These are phyloP conservation scores for Salminus brasiliensis DNA, from an alignment of 2,113 vertebrate genomes.

Conservation along the genomic window DNA sequence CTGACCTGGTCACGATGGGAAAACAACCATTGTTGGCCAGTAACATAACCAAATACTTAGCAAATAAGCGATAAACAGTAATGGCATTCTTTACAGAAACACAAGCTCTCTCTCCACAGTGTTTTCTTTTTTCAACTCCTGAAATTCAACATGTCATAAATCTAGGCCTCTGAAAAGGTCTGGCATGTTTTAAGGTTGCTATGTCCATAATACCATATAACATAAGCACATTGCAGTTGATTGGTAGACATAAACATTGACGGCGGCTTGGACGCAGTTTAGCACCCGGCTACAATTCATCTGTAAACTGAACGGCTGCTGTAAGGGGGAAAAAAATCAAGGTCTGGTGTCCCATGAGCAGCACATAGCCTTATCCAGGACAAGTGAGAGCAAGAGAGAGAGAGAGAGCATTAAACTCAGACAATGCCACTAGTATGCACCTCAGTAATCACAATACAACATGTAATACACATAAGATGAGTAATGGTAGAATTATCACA, in stretches of 20 bases:
- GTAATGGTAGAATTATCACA: neutral
- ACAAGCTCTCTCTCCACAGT: slow-evolving; percentile 28
- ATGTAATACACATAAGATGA: neutral
- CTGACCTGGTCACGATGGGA: neutral
- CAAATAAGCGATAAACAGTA: slow-evolving; percentile 33
- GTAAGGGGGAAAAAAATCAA: slow-evolving; percentile 45
- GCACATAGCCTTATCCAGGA: slow-evolving; percentile 9
- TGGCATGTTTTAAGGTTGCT: slow-evolving; percentile 62
- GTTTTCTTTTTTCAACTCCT: slow-evolving; percentile 6
- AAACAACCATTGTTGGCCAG: neutral
- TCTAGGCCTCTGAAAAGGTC: slow-evolving; percentile 42
- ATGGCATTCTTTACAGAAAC: slow-evolving; percentile 23
- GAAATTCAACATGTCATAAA: slow-evolving; percentile 61
- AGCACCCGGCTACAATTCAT: slow-evolving; percentile 72
- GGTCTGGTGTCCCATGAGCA: slow-evolving; percentile 29
- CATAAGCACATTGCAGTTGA: slow-evolving; percentile 77
- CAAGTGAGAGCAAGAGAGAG: slow-evolving; percentile 7
- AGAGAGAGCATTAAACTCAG: neutral
- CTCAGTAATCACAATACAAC: neutral
- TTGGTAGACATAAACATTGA: slow-evolving; percentile 80
- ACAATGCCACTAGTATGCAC: slow-evolving; percentile 8
- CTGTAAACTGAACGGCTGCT: slow-evolving; percentile 60
- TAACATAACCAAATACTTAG: neutral
- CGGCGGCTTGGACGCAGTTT: slow-evolving; percentile 68
- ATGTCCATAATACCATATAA: slow-evolving; percentile 73